Base-by-base conservation (phyloP, 2,113 vertebrate genomes). In the Salvelinus sp. region DNA sequence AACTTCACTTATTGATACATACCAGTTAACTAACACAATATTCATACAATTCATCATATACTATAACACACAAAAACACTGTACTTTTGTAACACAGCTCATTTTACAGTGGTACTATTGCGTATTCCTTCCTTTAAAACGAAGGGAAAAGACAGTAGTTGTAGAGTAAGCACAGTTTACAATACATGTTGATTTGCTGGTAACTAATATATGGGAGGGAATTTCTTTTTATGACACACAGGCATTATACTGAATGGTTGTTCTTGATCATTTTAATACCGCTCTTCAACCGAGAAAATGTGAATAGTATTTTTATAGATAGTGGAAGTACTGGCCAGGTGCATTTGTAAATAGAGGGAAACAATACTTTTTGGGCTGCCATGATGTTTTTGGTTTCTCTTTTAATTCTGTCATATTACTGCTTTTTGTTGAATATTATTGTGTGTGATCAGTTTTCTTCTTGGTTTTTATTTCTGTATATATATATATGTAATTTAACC, bases 261-360 rank as follows among this genome's bases (percentile, higher is more conserved):
- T 75, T 85, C 85, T 79, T 79, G 57, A 79, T 74, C 76, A 85
- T 91, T 92, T 94, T 93, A 91, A 93, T 95, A 95, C 92, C 95
- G 93, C 95, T 94, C 91, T 93, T 95, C 93, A 94, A 91, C 89
- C 92, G 90, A 93, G 73, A 80, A 95, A 96, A 96, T 95, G 92
- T 94, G 93, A 94, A 98, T 95, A 96, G 94, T 98, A 98, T 98
- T 99, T 98, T 98, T 97, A 96, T 99, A 98, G 94, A 93, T 93
- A 92, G 94, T 92, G 92, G 91, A 93, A 93, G 91, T 94, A 92
- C 93, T 89, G 96, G 95, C 91, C 92, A 93, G 94, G 93, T 93
- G 92, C 90, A 93, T 96, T 95, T 98, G 96, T 98, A 97, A 95
- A 98, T 97, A 96, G 91, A 92, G 89, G 83, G 89, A 91, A 90